Evolutionary conservation across 2,888 invertebrate species (phyloP), one percentile per base, ranked within the genome.

Genomic region (Synanthedon andrenaeformis): DNA sequence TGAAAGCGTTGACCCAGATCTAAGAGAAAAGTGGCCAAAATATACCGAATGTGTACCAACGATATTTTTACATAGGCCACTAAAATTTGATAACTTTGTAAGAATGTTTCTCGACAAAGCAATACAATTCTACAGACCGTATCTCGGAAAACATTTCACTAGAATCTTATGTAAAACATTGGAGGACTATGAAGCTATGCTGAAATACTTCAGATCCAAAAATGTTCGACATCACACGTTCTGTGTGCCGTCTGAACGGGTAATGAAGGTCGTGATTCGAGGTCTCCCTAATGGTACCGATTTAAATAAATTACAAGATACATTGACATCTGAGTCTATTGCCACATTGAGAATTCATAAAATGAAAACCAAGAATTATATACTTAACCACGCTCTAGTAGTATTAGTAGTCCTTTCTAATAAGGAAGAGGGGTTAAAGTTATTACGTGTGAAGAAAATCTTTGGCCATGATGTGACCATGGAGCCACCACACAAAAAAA

Each of bases 151-250:
- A 23, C 60, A 66, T 52, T 69, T 65, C 51, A 71, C 66, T 1
- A 77, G 71, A 66, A 67, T 81, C 51, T 55, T 56, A 28, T 76
- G 71, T 14, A 51, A 54, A 48, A 62, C 70, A 5, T 62, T 66
- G 28, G 62, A 69, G 56, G 78, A 79, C 52, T 71, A 79, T 49
- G 72, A 67, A 55, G 56, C 60, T 14, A 54, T 80, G 52, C 53
- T 64, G 3, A 61, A 74, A 52, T 78, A 72, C 62, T 73, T 79
- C 12, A 67, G 74, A 4, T 69, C 66, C 17, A 66, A 68, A 12
- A 56, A 75, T 51, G 45, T 79, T 11, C 77, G 78, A 1, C 80
- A 70, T 55, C 78, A 82, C 51, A 82, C 82, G 8, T 81, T 66
- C 60, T 72, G 76, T 1, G 60, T 72, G 58, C 77, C 79, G 8